A percentile compares a stretch with the other conserved stretches of the same genome.
These are phyloP conservation scores for Chelonia mydas DNA, from an alignment of 2,797 vertebrate species.

Conservation along the genomic window DNA sequence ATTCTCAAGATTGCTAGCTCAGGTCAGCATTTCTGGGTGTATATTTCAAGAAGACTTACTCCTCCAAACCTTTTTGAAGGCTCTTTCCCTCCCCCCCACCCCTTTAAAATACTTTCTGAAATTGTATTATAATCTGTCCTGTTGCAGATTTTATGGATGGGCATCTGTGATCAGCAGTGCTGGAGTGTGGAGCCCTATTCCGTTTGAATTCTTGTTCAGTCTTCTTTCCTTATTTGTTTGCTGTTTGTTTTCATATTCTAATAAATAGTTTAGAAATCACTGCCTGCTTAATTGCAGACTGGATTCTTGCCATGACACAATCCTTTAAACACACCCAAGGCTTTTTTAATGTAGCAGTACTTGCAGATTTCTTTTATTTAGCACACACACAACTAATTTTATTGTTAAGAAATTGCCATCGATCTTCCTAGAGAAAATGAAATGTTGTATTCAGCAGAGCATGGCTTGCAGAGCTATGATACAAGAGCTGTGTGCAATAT, in stretches of 20 bases:
- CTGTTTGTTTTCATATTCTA: neutral
- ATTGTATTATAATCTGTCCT: neutral
- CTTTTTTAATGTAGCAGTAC: neutral
- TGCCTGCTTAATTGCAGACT: neutral
- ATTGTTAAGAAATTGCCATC: neutral
- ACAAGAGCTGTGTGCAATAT: neutral
- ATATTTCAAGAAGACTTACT: neutral
- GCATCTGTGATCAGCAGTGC: neutral
- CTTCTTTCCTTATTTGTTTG: neutral
- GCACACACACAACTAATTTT: neutral
- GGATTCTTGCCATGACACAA: neutral
- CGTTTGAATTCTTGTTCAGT: neutral
- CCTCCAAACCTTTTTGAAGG: neutral
- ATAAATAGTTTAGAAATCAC: neutral
- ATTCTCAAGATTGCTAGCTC: neutral
- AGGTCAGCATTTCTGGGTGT: neutral
- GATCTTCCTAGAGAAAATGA: neutral
- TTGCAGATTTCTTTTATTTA: slow-evolving; percentile 25
- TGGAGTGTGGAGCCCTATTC: neutral
- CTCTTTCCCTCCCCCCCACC: neutral
- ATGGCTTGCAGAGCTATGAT: neutral
- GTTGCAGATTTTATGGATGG: too few species aligned
- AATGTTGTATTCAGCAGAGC: slow-evolving; percentile 18
- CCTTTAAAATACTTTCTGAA: neutral
- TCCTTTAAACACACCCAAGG: neutral